Evolutionary conservation across 2,797 vertebrate species (phyloP), one percentile per base, ranked within the genome.

Genomic region (Chelonia mydas): DNA sequence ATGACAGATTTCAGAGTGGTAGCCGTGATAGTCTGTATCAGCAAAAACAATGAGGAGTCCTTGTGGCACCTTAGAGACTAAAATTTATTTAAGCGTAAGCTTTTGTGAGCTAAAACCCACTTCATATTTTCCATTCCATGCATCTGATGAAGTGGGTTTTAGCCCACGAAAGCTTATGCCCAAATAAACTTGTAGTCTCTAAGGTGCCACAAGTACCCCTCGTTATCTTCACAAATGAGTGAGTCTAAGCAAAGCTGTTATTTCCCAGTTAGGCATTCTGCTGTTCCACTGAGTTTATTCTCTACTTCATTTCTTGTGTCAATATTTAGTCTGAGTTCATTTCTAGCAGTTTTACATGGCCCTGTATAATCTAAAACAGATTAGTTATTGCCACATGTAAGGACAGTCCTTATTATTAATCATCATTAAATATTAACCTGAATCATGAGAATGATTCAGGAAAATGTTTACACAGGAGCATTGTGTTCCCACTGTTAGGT

Each of bases 401-500:
- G 11, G 54, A 13, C 23, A 61, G 11, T 37, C 76, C 90, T 86
- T 91, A 49, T 37, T 90, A 27, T 50, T 92, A 37, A 28, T 86
- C 15, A 81, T 31, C 4, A 88, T 88, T 83, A 94, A 81, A 65
- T 53, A 87, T 9, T 89, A 92, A 92, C 17, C 15, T 53, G 55
- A 92, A 54, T 45, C 87, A 77, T 47, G 7, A 5, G 79, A 80
- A 41, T 54, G 72, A 55, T 74, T 47, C 11, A 57, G 72, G 86
- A 84, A 33, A 88, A 54, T 37, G 11, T 28, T 3, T 55, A 17
- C 6, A 45, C 28, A 3, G 12, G 11, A 51, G 54, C 47, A 55
- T 25, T 3, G 0, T 3, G 17, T 25, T 1, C 5, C 3, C 16
- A 1, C 2, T 2, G 0, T 33, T 49, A 33, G 53, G 77, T 68